Percentiles rank a stretch among this genome's conserved stretches.
These are phyloP conservation scores for Saxidomus purpurata DNA, from an alignment of 1,140 invertebrate species.

Conservation along the genomic window DNA sequence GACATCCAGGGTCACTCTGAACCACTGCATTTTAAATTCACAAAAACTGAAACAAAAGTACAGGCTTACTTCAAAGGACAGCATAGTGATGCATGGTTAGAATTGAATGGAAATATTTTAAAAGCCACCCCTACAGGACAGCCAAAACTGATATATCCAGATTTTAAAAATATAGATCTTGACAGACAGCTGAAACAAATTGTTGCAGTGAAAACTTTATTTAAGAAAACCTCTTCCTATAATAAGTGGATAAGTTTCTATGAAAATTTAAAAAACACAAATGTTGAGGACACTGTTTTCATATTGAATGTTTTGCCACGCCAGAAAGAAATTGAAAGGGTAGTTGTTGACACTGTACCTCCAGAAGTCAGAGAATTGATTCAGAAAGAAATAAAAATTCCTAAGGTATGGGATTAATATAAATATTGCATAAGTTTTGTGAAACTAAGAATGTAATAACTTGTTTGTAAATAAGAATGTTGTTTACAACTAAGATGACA, in stretches of 20 bases:
- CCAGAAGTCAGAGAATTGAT: too few species aligned
- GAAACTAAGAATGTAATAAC: too few species aligned
- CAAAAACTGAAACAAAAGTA: background rate
- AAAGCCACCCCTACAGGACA: background rate
- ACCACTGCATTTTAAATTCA: background rate
- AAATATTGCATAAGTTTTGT: too few species aligned
- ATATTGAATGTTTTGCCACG: background rate
- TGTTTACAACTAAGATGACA: too few species aligned
- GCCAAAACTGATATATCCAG: background rate
- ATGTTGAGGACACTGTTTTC: background rate
- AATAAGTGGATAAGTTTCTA: background rate
- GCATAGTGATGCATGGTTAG: background rate
- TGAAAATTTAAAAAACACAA: background rate
- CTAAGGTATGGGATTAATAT: too few species aligned
- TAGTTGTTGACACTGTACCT: too few species aligned
- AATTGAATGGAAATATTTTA: background rate
- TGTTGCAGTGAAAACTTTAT: background rate
- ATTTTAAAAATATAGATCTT: background rate
- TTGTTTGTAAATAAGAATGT: too few species aligned
- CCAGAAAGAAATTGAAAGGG: background rate
- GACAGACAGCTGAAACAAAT: background rate
- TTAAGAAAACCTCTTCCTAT: background rate
- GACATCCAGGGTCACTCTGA: background rate
- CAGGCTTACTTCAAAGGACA: background rate
- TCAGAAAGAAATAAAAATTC: too few species aligned